Evolutionary conservation across 1,140 invertebrate species (phyloP).

Genomic region (Drosophila repletoides): DNA sequence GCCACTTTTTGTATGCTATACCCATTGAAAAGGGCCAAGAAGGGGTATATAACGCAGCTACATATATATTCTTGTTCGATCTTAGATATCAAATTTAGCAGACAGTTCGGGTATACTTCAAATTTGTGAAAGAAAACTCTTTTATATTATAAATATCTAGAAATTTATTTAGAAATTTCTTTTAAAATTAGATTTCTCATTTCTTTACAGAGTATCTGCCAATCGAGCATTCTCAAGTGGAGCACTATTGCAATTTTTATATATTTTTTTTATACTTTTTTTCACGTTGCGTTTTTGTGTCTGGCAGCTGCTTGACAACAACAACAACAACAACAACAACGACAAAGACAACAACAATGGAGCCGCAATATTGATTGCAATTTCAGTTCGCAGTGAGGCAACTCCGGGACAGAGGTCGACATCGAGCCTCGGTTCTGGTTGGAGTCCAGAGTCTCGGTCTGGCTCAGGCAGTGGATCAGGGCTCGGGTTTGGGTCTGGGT

Average conservation of each 20-base stretch:
- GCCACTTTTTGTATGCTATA: constrained; percentile 54
- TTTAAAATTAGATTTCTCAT: too few relatives aligned
- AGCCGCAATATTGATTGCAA: constrained; percentile 72
- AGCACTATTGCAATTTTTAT: too few relatives aligned
- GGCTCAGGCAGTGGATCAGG: constrained; percentile 3
- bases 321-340: constrained; percentile 45
- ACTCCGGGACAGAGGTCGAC: constrained; percentile 18
- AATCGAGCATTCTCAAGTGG: too few relatives aligned
- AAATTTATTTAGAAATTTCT: too few relatives aligned
- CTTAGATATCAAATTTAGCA: too few relatives aligned
- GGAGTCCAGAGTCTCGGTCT: constrained; percentile 36
- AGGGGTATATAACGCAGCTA: too few relatives aligned
- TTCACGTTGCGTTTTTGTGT: constrained; percentile 67
- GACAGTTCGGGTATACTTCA: too few relatives aligned
- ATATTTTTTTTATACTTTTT: constrained; percentile 17
- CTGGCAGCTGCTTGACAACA: constrained; percentile 69
- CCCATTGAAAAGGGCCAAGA: too few relatives aligned
- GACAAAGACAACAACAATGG: constrained; percentile 30
- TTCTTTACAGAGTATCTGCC: too few relatives aligned
- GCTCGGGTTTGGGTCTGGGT: constrained; percentile 13
- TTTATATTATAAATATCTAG: too few relatives aligned
- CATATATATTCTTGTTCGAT: too few relatives aligned
- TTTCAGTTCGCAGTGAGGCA: constrained; percentile 59
- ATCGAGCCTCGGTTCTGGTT: constrained; percentile 9
- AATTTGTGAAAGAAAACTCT: too few relatives aligned